Conservation (phyloP, 2,888 invertebrate species). For the Chymomyza caudatula region DNA sequence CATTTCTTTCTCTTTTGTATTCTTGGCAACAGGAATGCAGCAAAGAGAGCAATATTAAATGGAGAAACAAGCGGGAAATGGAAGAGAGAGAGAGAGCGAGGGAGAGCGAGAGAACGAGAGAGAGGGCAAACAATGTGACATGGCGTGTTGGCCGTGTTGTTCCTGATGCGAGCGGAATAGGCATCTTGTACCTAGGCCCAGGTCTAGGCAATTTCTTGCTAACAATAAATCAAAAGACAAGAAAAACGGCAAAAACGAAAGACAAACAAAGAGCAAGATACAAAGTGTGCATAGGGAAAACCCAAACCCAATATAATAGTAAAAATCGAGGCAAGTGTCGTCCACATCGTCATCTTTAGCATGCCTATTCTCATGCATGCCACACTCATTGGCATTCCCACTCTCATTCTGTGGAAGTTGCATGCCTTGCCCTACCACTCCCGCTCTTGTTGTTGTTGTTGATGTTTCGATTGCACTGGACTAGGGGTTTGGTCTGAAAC, state of each 20-base stretch:
- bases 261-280: neutral
- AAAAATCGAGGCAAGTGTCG: slow-evolving; percentile 71
- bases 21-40: slow-evolving; percentile 38
- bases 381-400: neutral
- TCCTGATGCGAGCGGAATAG: slow-evolving; percentile 17
- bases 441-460: slow-evolving; percentile 21
- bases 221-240: slow-evolving; percentile 66
- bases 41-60: neutral
- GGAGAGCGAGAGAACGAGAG: slow-evolving; percentile 1
- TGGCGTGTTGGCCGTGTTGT: slow-evolving; percentile 24
- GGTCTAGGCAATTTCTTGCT: slow-evolving; percentile 47
- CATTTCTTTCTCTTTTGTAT: slow-evolving; percentile 13
- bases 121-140: slow-evolving; percentile 23
- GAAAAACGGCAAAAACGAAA: slow-evolving; percentile 25
- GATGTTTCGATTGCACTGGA: too few relatives aligned
- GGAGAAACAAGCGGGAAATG: neutral
- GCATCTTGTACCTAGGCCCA: slow-evolving; percentile 14
- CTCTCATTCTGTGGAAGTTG: too few relatives aligned
- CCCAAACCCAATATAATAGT: slow-evolving; percentile 46
- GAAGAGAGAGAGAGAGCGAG: slow-evolving; percentile 9
- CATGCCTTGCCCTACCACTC: slow-evolving; percentile 14
- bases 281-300: slow-evolving; percentile 23
- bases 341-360: slow-evolving; percentile 7
- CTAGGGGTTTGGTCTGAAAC: too few relatives aligned
- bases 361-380: neutral